A percentile compares a stretch with the other conserved stretches of the same genome.
Evolutionary conservation across 2,113 vertebrate species (phyloP).

Genomic region (Colius striatus): DNA sequence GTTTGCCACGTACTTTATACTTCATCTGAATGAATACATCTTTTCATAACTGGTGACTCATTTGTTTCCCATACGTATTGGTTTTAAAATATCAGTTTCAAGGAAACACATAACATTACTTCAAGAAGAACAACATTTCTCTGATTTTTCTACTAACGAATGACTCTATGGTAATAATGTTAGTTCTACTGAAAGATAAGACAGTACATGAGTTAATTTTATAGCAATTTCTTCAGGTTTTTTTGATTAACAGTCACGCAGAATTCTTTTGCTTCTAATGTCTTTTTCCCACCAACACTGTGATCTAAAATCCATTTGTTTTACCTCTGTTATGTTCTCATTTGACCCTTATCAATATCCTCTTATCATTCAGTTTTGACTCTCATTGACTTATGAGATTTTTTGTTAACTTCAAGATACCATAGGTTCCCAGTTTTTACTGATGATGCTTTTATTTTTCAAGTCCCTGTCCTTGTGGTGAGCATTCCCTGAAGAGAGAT

Average conservation of each 20-base stretch:
- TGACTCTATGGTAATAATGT: neutral
- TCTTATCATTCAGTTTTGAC: neutral
- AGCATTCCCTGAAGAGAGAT: conserved; percentile 35
- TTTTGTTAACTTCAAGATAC: neutral
- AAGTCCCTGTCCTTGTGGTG: neutral
- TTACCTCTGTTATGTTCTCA: neutral
- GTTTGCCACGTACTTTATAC: neutral
- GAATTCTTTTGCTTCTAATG: neutral
- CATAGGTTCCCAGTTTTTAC: neutral
- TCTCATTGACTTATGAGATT: neutral
- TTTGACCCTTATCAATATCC: neutral
- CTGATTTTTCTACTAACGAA: neutral
- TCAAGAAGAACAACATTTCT: neutral
- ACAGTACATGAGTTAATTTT: neutral
- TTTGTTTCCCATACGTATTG: neutral
- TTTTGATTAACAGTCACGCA: neutral
- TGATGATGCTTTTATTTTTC: conserved; percentile 16
- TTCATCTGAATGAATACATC: neutral
- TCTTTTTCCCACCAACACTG: neutral
- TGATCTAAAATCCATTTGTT: neutral
- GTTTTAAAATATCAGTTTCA: neutral
- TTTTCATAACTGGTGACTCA: neutral
- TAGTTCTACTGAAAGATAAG: neutral
- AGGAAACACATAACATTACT: neutral
- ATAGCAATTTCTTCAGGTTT: neutral